Percentiles rank a stretch among this genome's conserved stretches.
Evolutionary conservation across 2,113 vertebrate genomes (phyloP).

Genomic region (Sinocyclocheilus rhinocerous): DNA sequence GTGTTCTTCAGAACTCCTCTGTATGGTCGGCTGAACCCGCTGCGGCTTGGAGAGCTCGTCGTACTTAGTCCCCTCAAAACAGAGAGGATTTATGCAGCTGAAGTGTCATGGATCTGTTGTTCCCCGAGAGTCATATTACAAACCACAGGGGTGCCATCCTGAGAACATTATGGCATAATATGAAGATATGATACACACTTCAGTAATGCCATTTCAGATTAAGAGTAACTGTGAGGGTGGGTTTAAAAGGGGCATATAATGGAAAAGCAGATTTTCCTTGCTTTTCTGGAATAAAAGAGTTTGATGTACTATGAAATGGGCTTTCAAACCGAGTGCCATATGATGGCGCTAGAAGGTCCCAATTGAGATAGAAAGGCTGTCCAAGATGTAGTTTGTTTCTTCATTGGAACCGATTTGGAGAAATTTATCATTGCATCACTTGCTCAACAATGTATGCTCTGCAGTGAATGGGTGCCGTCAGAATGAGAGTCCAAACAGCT

Average conservation of each 20-base stretch:
- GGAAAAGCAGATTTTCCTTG: conserved; percentile 11
- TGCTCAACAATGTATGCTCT: background rate
- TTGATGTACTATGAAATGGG: background rate
- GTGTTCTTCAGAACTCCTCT: conserved; percentile 33
- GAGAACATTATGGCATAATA: conserved; percentile 44
- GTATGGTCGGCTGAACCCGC: conserved; percentile 32
- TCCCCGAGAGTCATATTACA: conserved; percentile 51
- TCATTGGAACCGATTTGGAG: background rate
- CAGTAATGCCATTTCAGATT: conserved; percentile 50
- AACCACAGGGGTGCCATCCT: conserved; percentile 41
- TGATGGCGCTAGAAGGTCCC: background rate
- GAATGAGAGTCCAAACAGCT: background rate
- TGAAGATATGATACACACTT: conserved; percentile 57
- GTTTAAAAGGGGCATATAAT: conserved; percentile 23
- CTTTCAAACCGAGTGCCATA: background rate
- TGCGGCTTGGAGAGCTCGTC: conserved; percentile 24
- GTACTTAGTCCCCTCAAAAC: conserved; percentile 35
- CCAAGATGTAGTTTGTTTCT: background rate
- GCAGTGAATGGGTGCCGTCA: background rate
- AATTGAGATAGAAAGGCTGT: background rate
- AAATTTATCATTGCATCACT: background rate
- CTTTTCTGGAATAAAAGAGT: background rate
- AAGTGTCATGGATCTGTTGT: conserved; percentile 37
- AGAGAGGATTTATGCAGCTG: conserved; percentile 45
- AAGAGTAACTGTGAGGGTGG: conserved; percentile 38